phyloP scores from a whole-genome alignment of 2,888 invertebrate species.

The Cephonodes hylas region DNA sequence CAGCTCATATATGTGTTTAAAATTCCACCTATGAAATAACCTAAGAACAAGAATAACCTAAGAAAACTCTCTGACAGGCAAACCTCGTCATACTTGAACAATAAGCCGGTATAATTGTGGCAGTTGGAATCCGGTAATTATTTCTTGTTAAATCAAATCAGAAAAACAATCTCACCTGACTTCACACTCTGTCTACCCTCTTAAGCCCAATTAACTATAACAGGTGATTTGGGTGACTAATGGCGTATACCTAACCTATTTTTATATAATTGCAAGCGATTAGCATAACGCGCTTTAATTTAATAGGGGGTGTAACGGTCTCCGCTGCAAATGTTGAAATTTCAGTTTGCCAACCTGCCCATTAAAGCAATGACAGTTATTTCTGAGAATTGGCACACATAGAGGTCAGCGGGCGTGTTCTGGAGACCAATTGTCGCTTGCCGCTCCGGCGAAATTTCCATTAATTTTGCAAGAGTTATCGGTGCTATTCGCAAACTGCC shows the following conservation, averaged over 20 bases:
- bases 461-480: background rate
- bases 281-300: slow-evolving; percentile 17
- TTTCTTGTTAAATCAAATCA: no score
- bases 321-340: background rate
- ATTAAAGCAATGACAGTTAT: slow-evolving; percentile 7
- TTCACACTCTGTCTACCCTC: no score
- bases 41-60: no score
- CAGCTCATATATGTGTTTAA: no score
- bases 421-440: slow-evolving; percentile 1
- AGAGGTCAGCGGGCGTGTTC: slow-evolving; percentile 1
- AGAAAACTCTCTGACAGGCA: no score
- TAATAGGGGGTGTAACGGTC: background rate
- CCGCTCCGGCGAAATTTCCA: background rate
- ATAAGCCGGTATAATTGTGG: no score
- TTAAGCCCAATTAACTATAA: background rate
- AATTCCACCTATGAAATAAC: no score
- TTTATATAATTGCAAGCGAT: background rate
- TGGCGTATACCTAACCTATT: background rate
- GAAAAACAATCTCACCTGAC: no score
- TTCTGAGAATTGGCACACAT: slow-evolving; percentile 4
- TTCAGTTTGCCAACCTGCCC: background rate
- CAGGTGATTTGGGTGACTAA: background rate
- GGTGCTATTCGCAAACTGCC: background rate
- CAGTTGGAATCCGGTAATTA: no score
- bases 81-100: no score